These are phyloP conservation scores for Phyto melanocephala DNA, from an alignment of 2,888 invertebrate species.

Conservation along the genomic window DNA sequence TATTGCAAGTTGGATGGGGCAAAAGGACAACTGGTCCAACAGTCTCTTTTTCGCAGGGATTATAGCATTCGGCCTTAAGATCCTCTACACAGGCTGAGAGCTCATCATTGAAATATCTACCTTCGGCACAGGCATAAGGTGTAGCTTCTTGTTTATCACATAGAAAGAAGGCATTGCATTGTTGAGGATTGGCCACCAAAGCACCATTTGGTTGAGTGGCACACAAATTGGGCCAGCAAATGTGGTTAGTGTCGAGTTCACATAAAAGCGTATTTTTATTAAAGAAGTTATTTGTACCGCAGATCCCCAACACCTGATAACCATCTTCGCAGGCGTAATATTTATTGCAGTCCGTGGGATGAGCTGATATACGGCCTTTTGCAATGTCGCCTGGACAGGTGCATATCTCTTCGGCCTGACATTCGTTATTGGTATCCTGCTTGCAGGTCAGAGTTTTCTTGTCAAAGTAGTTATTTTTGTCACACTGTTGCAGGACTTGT, in stretches of 20 bases:
- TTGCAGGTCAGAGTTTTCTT: background rate
- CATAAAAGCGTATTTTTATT: slow-evolving; percentile 65
- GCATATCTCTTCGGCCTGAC: slow-evolving; percentile 42
- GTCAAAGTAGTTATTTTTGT: slow-evolving; percentile 35
- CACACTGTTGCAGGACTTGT: slow-evolving; percentile 65
- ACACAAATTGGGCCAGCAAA: slow-evolving; percentile 67
- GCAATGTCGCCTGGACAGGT: slow-evolving; percentile 68
- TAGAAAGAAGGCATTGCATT: slow-evolving; percentile 70
- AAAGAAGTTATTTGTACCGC: slow-evolving; percentile 71
- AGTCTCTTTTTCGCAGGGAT: slow-evolving; percentile 70
- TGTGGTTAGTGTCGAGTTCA: slow-evolving; percentile 65
- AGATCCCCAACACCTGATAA: slow-evolving; percentile 67
- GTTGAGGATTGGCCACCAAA: slow-evolving; percentile 66
- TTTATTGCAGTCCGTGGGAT: slow-evolving; percentile 69
- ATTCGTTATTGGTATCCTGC: slow-evolving; percentile 25
- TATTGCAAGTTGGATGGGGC: slow-evolving; percentile 72
- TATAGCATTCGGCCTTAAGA: slow-evolving; percentile 71
- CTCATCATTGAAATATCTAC: slow-evolving; percentile 68
- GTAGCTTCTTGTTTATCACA: slow-evolving; percentile 69
- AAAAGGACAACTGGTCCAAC: slow-evolving; percentile 36
- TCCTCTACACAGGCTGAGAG: slow-evolving; percentile 66
- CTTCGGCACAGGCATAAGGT: slow-evolving; percentile 64
- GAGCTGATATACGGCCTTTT: slow-evolving; percentile 66
- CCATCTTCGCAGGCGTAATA: slow-evolving; percentile 70
- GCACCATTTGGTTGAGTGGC: slow-evolving; percentile 69